Base-by-base conservation (phyloP, 2,888 invertebrate species). In the Plagiodera versicolora region DNA sequence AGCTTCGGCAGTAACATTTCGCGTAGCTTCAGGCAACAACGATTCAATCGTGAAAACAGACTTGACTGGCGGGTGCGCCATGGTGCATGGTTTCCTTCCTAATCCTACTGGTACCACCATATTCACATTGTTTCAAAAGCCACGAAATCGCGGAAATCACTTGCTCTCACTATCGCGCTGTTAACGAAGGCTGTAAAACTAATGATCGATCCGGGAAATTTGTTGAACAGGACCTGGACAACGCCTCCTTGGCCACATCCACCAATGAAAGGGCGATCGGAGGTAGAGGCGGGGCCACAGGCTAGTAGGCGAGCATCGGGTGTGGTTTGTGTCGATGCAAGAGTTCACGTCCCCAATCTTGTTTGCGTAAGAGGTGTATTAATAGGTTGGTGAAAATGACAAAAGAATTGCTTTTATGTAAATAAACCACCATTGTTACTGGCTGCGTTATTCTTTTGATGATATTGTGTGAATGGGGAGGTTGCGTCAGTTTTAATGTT, bases 41-140 rank as follows among this genome's bases (percentile, higher is more conserved):
- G 90, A 87, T 76, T 89, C 89, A 75, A 94, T 94, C 74, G 90
- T 89, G 82, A 94, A 94, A 75, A 14, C 8, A 3, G 86, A 91
- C 81, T 87, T 88, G 1, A 87, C 77, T 2, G 87, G 86, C 60
- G 86, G 84, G 47, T 86, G 83, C 60, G 87, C 85, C 84, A 85
- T 85, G 63, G 70, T 70, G 53, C 66, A 65, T 64, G 65, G 62
- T 63, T 50, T 62, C 9, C 61, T 58, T 46, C 58, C 47, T 47
- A 67, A 62, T 64, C 64, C 65, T 56, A 64, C 65, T 49, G 66
- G 62, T 63, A 69, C 69, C 48, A 71, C 72, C 72, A 72, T 72
- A 67, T 70, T 72, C 69, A 69, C 68, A 70, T 66, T 60, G 60
- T 69, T 64, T 67, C 67, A 44, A 28, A 39, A 19, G 24, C 1